A percentile compares a stretch with the other conserved stretches of the same genome.
phyloP scores from a whole-genome alignment of 2,888 invertebrate species.

The Portevinia maculata region DNA sequence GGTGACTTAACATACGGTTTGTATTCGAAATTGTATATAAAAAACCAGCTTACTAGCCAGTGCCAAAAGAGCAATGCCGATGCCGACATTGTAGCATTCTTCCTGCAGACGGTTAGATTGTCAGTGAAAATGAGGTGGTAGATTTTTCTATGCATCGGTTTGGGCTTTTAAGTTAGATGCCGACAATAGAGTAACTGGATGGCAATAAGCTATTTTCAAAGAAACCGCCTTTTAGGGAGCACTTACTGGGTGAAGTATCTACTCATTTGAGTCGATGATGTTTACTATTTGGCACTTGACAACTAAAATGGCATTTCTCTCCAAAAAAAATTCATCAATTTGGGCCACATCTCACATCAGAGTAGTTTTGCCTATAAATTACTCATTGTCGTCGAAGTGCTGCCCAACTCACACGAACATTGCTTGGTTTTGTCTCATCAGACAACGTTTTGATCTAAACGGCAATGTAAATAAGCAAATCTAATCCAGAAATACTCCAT shows the following conservation, averaged over 20 bases:
- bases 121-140: slow-evolving; percentile 10
- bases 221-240: neutral
- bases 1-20: slow-evolving; percentile 45
- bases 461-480: no score
- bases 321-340: no score
- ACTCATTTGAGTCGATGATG: neutral
- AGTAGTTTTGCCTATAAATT: no score
- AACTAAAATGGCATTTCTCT: no score
- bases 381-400: no score
- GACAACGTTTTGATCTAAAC: no score
- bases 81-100: slow-evolving; percentile 28
- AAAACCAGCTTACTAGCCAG: slow-evolving; percentile 9
- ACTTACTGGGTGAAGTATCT: no score
- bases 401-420: no score
- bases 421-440: no score
- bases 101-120: slow-evolving; percentile 15
- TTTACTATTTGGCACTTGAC: no score
- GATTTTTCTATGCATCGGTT: neutral
- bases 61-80: slow-evolving; percentile 28
- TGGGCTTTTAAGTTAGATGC: neutral
- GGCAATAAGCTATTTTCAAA: neutral
- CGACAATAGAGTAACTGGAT: neutral
- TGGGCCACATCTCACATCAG: no score
- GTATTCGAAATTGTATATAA: slow-evolving; percentile 24
- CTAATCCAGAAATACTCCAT: no score